A percentile compares a stretch with the other conserved stretches of the same genome.
Conservation (phyloP, 1,140 invertebrate genomes). For the Drosophila sechellia region DNA sequence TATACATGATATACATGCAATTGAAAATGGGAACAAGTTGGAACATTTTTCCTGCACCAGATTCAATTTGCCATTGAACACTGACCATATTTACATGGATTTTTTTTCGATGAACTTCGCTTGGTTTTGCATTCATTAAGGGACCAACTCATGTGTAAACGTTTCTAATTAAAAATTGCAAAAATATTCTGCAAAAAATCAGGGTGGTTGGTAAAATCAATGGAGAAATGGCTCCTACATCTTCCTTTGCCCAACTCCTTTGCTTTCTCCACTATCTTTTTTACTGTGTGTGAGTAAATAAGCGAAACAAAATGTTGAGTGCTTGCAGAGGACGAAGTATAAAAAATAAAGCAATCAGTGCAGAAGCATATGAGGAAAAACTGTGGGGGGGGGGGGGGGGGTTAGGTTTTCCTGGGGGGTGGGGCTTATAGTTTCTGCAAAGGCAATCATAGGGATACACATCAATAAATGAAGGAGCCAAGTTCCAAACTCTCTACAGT, state of each 20-base stretch:
- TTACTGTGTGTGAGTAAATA: conserved; percentile 40
- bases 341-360: conserved; percentile 74
- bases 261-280: conserved; percentile 1
- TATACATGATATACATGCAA: too few species aligned
- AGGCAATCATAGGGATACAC: conserved; percentile 79
- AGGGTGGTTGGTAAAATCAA: conserved; percentile 13
- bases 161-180: conserved; percentile 84
- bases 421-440: conserved; percentile 44
- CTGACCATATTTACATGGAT: background rate
- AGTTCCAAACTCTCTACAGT: background rate
- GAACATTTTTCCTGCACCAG: too few species aligned
- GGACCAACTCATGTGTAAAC: conserved; percentile 77
- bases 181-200: conserved; percentile 65
- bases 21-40: background rate
- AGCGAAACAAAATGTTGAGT: conserved; percentile 63
- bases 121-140: conserved; percentile 68
- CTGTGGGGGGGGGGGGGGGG: background rate
- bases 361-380: conserved; percentile 9
- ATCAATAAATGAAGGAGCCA: conserved; percentile 75
- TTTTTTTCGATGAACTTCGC: conserved; percentile 1
- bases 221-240: conserved; percentile 12
- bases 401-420: background rate
- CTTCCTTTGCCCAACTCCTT: conserved; percentile 9
- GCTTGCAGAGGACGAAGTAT: conserved; percentile 32
- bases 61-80: background rate